Evolutionary conservation across 2,113 vertebrate species (phyloP).

Genomic region (Pipa parva): DNA sequence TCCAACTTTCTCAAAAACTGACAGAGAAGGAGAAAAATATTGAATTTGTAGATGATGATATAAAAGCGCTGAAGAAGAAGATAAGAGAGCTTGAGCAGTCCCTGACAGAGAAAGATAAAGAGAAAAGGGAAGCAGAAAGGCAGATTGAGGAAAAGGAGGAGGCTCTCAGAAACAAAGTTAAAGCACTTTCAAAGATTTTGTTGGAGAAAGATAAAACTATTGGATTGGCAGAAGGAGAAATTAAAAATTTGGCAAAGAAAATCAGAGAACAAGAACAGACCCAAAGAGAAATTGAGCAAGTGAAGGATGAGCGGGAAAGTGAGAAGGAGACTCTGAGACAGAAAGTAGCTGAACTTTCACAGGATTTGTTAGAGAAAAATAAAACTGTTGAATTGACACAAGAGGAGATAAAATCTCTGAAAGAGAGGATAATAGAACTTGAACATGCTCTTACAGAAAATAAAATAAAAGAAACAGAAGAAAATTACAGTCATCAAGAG

Average conservation of each 20-base stretch:
- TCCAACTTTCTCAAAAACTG: background rate
- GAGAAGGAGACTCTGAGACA: background rate
- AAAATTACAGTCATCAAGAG: background rate
- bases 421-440: conserved; percentile 35
- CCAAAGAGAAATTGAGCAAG: too few species aligned
- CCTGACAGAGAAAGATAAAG: too few species aligned
- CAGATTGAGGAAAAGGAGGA: background rate
- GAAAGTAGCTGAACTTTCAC: background rate
- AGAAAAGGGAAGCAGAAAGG: background rate
- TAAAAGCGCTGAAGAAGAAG: background rate
- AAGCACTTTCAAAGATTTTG: background rate
- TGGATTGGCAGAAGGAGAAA: too few species aligned
- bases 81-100: too few species aligned
- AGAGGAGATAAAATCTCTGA: conserved; percentile 43
- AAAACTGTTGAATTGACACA: conserved; percentile 25
- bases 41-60: conserved; percentile 49
- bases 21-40: conserved; percentile 33
- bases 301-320: too few species aligned
- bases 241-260: too few species aligned
- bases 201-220: conserved; percentile 5
- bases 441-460: conserved; percentile 41
- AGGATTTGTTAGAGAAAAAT: conserved; percentile 30
- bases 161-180: background rate
- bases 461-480: background rate
- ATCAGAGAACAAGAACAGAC: too few species aligned